Conservation (phyloP, 2,113 vertebrate genomes). For the Stegastes partitus region DNA sequence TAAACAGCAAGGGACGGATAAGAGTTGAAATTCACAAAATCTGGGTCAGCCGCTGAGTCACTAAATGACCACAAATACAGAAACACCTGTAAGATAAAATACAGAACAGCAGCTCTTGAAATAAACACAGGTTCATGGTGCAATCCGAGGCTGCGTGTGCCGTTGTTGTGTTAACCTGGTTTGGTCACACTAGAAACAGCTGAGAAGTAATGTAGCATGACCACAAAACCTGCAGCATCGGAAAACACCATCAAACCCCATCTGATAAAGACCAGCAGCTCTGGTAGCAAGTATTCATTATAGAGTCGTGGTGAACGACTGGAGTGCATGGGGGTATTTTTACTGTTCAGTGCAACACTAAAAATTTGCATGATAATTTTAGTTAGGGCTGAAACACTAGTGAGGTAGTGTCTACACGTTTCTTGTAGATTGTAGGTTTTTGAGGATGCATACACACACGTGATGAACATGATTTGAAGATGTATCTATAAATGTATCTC, state of each 20-base stretch:
- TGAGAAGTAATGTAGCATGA: not conserved
- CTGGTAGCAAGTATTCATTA: too few relatives aligned
- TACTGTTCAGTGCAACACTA: too few relatives aligned
- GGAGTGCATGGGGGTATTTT: too few relatives aligned
- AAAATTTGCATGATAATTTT: too few relatives aligned
- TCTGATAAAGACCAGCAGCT: too few relatives aligned
- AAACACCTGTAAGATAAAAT: not conserved
- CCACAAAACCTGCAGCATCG: not conserved
- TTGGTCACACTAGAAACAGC: not conserved
- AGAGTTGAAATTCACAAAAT: slow-evolving; percentile 1
- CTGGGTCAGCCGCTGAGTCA: slow-evolving; percentile 1
- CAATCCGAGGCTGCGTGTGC: not conserved
- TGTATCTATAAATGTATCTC: too few relatives aligned
- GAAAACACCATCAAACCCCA: not conserved
- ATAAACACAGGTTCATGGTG: not conserved
- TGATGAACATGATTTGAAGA: too few relatives aligned
- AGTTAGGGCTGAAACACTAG: not conserved
- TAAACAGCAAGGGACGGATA: not conserved
- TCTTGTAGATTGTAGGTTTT: too few relatives aligned
- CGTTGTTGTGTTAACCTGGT: not conserved
- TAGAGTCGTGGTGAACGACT: too few relatives aligned
- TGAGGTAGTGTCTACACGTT: too few relatives aligned
- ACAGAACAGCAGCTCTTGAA: not conserved
- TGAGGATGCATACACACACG: too few relatives aligned
- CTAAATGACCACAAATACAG: not conserved